Base-by-base conservation (phyloP, 2,113 vertebrate species). In the Regulus satrapa region DNA sequence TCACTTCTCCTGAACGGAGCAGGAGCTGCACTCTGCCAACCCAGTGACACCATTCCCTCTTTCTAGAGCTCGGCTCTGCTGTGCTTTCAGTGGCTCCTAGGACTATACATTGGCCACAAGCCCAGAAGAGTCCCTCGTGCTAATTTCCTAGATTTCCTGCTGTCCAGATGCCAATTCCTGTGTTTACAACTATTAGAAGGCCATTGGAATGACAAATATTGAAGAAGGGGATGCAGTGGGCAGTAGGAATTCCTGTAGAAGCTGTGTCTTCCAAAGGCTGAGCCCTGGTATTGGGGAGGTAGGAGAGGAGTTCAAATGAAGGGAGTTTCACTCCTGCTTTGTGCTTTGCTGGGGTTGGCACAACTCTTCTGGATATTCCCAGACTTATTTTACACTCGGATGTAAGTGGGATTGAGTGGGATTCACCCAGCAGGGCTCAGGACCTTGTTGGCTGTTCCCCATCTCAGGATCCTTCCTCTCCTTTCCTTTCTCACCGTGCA, bases 81-180 rank as follows among this genome's bases (percentile, higher is more conserved):
- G 25, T 66, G 82, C 67, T 90, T 94, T 88, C 92, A 43, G 92
- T 83, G 82, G 85, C 82, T 97, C 72, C 76, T 66, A 93, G 88
- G 91, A 86, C 75, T 92, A 7, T 10, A 16, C 36, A 18, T 91
- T 96, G 95, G 94, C 89, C 94, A 87, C 21, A 78, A 94, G 93
- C 95, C 93, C 92, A 82, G 94, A 92, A 79, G 91, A 73, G 64
- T 94, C 85, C 87, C 81, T 69, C 74, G 67, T 82, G 87, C 89
- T 95, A 91, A 85, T 95, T 94, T 96, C 95, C 94, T 95, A 88
- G 92, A 96, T 94, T 80, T 96, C 92, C 92, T 94, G 72, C 91
- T 91, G 89, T 93, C 62, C 81, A 88, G 93, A 62, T 94, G 94
- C 94, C 94, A 97, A 69, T 88, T 91, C 61, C 63, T 79, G 32